Evolutionary conservation across 2,888 invertebrate genomes (phyloP).

Genomic region (Alloscopus bannaensis): DNA sequence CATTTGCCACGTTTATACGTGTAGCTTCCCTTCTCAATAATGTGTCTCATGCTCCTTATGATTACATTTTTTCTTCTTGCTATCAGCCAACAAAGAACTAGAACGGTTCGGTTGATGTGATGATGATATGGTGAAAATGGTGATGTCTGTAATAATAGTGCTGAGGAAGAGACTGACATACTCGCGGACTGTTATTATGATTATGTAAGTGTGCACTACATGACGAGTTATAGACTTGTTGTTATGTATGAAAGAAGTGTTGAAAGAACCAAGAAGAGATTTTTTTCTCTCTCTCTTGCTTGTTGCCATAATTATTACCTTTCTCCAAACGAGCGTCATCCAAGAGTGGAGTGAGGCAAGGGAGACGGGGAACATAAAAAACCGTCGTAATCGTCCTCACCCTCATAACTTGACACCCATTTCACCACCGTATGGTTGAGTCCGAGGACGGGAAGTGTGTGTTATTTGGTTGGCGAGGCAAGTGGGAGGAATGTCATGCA

Average conservation of each 20-base stretch:
- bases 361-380: not conserved
- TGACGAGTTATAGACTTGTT: constrained; percentile 17
- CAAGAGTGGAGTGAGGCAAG: not conserved
- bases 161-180: constrained; percentile 23
- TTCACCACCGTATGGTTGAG: not conserved
- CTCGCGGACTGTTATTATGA: too few species aligned
- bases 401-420: constrained; percentile 10
- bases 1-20: too few species aligned
- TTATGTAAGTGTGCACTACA: too few species aligned
- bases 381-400: constrained; percentile 3
- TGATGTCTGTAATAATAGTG: constrained; percentile 19
- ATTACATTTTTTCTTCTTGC: too few species aligned
- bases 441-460: too few species aligned
- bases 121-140: constrained; percentile 19
- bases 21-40: too few species aligned
- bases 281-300: too few species aligned
- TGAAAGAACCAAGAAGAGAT: constrained; percentile 3
- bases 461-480: not conserved
- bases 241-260: constrained; percentile 1
- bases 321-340: constrained; percentile 32
- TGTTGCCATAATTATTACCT: constrained; percentile 37
- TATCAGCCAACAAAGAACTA: too few species aligned
- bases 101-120: constrained; percentile 24
- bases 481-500: constrained; percentile 26
- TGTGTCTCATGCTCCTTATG: too few species aligned